Evolutionary conservation across 2,113 vertebrate species (phyloP).

Genomic region (Pseudois nayaur): DNA sequence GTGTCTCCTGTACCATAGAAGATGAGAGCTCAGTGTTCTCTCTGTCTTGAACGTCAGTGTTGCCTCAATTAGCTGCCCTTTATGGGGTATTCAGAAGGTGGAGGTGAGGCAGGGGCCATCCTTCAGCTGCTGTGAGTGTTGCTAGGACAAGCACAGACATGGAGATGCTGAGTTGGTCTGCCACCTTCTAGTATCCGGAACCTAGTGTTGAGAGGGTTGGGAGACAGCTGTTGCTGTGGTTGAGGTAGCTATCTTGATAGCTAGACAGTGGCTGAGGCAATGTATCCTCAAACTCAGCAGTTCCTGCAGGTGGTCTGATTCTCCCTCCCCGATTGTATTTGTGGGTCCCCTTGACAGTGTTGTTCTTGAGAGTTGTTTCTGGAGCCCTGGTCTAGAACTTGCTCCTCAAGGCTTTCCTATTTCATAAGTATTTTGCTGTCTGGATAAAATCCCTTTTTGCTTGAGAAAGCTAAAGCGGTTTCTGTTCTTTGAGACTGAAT

Average conservation of each 20-base stretch:
- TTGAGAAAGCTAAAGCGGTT: neutral
- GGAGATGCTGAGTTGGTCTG: neutral
- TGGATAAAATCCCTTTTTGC: neutral
- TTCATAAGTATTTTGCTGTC: neutral
- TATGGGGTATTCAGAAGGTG: neutral
- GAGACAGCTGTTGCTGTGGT: neutral
- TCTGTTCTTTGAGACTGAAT: neutral
- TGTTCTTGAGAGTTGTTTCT: neutral
- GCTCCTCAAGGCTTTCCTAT: neutral
- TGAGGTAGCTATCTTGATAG: neutral
- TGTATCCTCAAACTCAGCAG: neutral
- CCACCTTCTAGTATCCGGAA: neutral
- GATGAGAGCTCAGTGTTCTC: neutral
- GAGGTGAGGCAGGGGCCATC: neutral
- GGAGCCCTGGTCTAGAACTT: neutral
- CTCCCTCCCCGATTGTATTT: rapidly evolving
- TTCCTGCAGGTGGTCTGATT: neutral
- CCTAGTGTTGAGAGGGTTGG: no score
- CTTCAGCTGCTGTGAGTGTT: neutral
- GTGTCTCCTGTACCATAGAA: neutral
- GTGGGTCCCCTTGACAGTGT: neutral
- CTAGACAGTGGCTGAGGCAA: neutral
- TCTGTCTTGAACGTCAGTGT: neutral
- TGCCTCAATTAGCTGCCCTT: neutral
- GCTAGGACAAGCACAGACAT: neutral